phyloP scores from a whole-genome alignment of 1,140 invertebrate genomes.

The Anoplophora glabripennis region DNA sequence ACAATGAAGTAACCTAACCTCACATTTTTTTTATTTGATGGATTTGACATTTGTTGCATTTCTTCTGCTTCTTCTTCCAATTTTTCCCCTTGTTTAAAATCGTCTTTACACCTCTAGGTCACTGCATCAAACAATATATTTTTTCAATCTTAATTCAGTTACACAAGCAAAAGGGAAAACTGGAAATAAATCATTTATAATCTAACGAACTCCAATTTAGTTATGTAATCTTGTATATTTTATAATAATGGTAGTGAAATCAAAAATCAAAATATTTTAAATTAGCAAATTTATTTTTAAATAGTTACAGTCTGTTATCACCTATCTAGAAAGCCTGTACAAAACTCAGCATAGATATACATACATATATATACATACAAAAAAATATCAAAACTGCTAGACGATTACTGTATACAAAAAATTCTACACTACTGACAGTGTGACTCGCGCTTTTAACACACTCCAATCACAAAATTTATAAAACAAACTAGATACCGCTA shows the following conservation, averaged over 20 bases:
- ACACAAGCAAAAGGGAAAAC: no score
- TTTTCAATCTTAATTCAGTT: no score
- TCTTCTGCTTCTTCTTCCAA: no score
- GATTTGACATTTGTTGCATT: no score
- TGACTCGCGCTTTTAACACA: conserved; percentile 11
- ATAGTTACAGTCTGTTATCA: conserved; percentile 37
- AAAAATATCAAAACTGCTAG: conserved; percentile 32
- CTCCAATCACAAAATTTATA: conserved; percentile 14
- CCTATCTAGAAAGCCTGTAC: conserved; percentile 34
- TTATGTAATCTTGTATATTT: no score
- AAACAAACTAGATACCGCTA: conserved; percentile 12
- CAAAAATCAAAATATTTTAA: conserved; percentile 19
- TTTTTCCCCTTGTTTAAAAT: no score
- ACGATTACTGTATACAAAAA: conserved; percentile 17
- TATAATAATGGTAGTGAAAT: neutral
- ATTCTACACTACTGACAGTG: conserved; percentile 15
- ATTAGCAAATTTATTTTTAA: conserved; percentile 38
- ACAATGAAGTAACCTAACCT: no score
- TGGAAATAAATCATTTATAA: no score
- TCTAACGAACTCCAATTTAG: no score
- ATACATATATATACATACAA: conserved; percentile 28
- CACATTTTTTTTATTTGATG: no score
- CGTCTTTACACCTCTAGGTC: no score
- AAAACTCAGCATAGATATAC: conserved; percentile 29
- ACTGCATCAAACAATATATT: no score